Evolutionary conservation across 2,797 vertebrate species (phyloP), one percentile per base, ranked within the genome.

Genomic region (Coendou prehensilis): DNA sequence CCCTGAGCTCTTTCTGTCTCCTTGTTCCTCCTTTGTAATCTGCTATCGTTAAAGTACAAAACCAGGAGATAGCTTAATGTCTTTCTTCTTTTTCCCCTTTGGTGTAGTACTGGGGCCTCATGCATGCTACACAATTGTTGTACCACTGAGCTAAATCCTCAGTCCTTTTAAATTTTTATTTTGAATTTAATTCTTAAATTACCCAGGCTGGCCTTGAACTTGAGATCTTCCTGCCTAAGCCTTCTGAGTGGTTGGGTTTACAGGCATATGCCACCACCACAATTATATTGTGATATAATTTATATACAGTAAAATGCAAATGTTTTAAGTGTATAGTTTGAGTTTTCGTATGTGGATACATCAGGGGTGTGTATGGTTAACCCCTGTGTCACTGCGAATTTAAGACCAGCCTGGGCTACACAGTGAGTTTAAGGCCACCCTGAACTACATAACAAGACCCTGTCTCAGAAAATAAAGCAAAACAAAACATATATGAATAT

Each of bases 1-100:
- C 56, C 23, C 76, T 61, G 26, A 95, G 56, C 47, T 69, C 41
- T 83, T 73, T 64, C 63, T 88, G 20, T 86, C 57, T 54, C 30
- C 26, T 33, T 61, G 3, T 71, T 64, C 30, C 73, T 81, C 37
- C 37, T 84, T 69, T 71, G 47, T 41, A 86, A 57, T 96, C 79
- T 92, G 2, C 89, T 94, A 26, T 75, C 30, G 23, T 47, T 89
- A 64, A 86, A 93, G 63, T 82, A 61, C 28, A 87, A 95, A 90
- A 56, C 59, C 41, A 80, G 76, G 26, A 93, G 47, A 37, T n/a
- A 47, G 37, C 61, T 79, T 73, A 69, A 26, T 82, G 54, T 81
- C 45, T 76, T 47, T 47, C 28, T 47, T 47, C 23, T 6, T 20
- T 71, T 41, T 71, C 9, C n/a, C 17, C 69, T 41, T 28, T 47